These are phyloP conservation scores for Dastarcus helophoroides DNA, from an alignment of 2,888 invertebrate species.

Conservation along the genomic window DNA sequence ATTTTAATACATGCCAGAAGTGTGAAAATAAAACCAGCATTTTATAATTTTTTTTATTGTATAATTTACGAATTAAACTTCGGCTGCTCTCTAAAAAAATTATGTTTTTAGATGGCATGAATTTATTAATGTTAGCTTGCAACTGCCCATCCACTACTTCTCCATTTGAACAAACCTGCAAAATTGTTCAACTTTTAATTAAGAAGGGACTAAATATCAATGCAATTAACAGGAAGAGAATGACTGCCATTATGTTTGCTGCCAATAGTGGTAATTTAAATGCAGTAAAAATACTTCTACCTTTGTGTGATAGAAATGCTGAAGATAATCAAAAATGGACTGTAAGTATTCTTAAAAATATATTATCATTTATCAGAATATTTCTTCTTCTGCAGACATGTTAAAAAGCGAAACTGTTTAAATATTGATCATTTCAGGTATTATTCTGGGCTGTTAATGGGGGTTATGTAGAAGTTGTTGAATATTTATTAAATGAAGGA, in stretches of 20 bases:
- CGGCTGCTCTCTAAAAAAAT: slow-evolving; percentile 1
- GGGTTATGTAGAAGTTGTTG: slow-evolving; percentile 43
- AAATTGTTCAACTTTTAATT: slow-evolving; percentile 36
- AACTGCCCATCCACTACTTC: slow-evolving; percentile 41
- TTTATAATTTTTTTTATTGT: too few species aligned
- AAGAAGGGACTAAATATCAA: slow-evolving; percentile 43
- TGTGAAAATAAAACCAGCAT: background rate
- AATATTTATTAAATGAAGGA: slow-evolving; percentile 43
- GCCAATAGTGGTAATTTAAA: slow-evolving; percentile 42
- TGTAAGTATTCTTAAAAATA: slow-evolving; percentile 33
- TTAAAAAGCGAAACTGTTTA: background rate
- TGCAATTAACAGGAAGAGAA: slow-evolving; percentile 45
- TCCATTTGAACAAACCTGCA: slow-evolving; percentile 38
- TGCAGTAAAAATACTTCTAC: slow-evolving; percentile 44
- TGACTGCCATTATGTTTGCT: slow-evolving; percentile 54
- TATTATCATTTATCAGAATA: background rate
- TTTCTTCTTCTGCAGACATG: background rate
- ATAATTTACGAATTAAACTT: slow-evolving; percentile 6
- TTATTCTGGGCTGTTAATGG: slow-evolving; percentile 50
- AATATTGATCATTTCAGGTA: slow-evolving; percentile 38
- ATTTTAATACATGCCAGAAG: too few species aligned
- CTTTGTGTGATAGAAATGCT: slow-evolving; percentile 43
- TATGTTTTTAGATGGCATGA: slow-evolving; percentile 44
- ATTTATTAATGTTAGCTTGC: slow-evolving; percentile 52
- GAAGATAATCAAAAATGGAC: slow-evolving; percentile 52